phyloP scores from a whole-genome alignment of 64 coral and sea anemone species.

The Pocillopora damicornis region DNA sequence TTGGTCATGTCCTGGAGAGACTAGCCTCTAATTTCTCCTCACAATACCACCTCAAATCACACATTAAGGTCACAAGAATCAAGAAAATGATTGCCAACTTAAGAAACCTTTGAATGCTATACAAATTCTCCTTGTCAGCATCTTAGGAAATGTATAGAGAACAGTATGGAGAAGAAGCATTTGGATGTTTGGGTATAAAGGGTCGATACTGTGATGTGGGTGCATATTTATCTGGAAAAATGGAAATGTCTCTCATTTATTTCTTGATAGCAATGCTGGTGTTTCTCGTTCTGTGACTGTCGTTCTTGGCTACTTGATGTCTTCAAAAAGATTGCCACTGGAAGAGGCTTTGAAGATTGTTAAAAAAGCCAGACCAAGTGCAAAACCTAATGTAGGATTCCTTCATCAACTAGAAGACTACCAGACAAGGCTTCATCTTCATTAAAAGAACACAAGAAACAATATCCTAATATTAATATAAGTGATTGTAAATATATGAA shows the following conservation, averaged over 20 bases:
- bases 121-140: no score
- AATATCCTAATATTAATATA: not conserved
- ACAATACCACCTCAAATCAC: no score
- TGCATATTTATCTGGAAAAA: not conserved
- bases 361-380: conserved; percentile 61
- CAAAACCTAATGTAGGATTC: conserved; percentile 90
- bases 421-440: conserved; percentile 42
- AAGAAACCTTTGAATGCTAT: no score
- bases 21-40: no score
- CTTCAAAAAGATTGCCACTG: conserved; percentile 40
- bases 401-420: conserved; percentile 69
- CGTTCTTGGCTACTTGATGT: conserved; percentile 83
- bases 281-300: conserved; percentile 84
- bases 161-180: no score
- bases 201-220: not conserved
- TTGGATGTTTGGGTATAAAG: no score
- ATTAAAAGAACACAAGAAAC: not conserved
- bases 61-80: no score
- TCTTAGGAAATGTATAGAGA: no score
- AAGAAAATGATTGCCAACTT: no score
- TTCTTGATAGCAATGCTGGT: conserved; percentile 81
- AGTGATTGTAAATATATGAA: not conserved
- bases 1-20: no score
- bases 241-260: not conserved
- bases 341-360: conserved; percentile 60